Evolutionary conservation across 2,113 vertebrate species (phyloP).

Genomic region (Sakesphorus luctuosus): DNA sequence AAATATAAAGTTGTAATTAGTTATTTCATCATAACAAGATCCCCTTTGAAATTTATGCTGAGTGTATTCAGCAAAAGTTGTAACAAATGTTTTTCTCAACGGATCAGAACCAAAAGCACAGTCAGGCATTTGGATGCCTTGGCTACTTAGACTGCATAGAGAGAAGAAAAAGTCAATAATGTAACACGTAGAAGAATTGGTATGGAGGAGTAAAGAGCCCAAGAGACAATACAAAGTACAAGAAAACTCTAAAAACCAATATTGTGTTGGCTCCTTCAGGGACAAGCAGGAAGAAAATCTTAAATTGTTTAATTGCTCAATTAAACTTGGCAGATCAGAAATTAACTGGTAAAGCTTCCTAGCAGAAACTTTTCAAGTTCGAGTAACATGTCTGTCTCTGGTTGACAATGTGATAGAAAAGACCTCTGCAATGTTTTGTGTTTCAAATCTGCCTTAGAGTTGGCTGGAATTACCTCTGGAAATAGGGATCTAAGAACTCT

Average conservation of each 20-base stretch:
- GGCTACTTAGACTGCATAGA: background rate
- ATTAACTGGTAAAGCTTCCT: background rate
- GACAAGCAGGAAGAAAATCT: background rate
- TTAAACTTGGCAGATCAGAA: background rate
- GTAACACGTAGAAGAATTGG: background rate
- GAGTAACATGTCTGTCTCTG: background rate
- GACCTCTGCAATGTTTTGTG: background rate
- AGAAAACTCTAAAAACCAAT: background rate
- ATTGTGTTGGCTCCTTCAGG: background rate
- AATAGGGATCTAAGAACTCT: background rate
- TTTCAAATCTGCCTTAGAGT: background rate
- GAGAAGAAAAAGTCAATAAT: background rate
- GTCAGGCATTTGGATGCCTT: background rate
- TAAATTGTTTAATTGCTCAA: background rate
- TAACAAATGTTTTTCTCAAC: background rate
- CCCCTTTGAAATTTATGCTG: conserved; percentile 40
- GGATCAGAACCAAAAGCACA: background rate
- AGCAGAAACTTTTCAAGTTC: background rate
- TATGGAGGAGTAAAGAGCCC: background rate
- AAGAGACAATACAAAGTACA: background rate
- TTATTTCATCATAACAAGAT: conserved; percentile 42
- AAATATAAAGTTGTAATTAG: conserved; percentile 71
- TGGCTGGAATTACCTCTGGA: background rate
- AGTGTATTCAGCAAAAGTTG: background rate
- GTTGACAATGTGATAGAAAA: background rate